Percentiles rank a stretch among this genome's conserved stretches.
Conservation (phyloP, 2,797 vertebrate genomes). For the Crocidura indochinensis region DNA sequence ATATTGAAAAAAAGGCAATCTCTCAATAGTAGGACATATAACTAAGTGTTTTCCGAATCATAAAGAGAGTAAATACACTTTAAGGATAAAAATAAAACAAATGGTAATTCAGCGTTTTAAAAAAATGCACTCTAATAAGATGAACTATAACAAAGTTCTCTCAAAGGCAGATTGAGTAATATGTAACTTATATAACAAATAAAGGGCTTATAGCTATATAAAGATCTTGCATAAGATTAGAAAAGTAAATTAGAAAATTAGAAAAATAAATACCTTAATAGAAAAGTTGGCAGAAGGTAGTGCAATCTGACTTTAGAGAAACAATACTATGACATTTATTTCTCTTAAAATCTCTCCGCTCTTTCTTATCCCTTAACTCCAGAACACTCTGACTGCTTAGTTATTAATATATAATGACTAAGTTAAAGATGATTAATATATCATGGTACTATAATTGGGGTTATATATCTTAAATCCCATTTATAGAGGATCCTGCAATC, state of each 20-base stretch:
- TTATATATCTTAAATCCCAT: not conserved
- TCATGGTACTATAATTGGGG: too few species aligned
- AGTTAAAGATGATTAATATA: too few species aligned
- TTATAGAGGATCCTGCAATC: too few species aligned
- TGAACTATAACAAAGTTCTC: constrained; percentile 33
- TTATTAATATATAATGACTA: too few species aligned
- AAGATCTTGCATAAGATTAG: not conserved
- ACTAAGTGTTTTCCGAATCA: constrained; percentile 37
- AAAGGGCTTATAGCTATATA: not conserved
- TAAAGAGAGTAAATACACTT: constrained; percentile 32
- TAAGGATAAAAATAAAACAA: constrained; percentile 49
- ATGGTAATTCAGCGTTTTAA: constrained; percentile 38
- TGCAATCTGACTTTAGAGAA: constrained; percentile 43
- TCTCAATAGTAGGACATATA: constrained; percentile 20
- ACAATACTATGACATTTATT: not conserved
- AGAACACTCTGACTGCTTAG: not conserved
- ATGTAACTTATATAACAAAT: not conserved
- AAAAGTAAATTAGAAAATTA: too few species aligned
- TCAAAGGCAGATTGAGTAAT: not conserved
- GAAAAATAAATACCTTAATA: constrained; percentile 46
- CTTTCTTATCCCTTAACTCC: rapidly evolving
- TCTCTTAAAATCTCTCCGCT: not conserved
- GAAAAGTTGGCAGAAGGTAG: constrained; percentile 12
- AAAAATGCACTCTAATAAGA: not conserved
- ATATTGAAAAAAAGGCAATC: constrained; percentile 16